Base-by-base conservation (phyloP, 2,113 vertebrate genomes). In the Semnornis frantzii region DNA sequence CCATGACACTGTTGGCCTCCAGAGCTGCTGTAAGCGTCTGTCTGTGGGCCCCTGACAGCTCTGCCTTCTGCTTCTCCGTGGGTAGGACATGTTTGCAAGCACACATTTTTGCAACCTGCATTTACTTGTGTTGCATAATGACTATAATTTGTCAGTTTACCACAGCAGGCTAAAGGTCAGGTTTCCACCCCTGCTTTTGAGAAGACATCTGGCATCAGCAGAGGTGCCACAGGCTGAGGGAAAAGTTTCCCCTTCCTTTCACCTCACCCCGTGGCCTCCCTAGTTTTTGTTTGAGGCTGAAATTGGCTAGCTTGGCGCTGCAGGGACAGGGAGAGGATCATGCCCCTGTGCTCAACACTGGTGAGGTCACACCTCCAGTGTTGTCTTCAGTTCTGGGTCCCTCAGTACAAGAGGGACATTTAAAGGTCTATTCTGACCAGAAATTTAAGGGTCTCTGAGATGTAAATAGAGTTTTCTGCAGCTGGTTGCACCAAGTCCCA, bases 121-220 rank as follows among this genome's bases (percentile, higher is more conserved):
- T 42, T 92, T 46, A 55, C 68, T 82, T n/a, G 4, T 20, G 69
- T 58, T 74, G 42, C 0, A 0, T 63, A 70, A 81, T 44, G 13
- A 74, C 77, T 88, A 12, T 52, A 72, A 82, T 85, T 79, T 82
- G 28, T 65, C 42, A 33, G 57, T 83, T 92, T 62, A 77, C 34
- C 62, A 15, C n/a, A 63, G 46, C 80, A 86, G 77, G 34, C 57
- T 24, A 77, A 77, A 80, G 87, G 69, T 73, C 60, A 90, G 58
- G 77, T 63, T 81, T 73, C 44, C n/a, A 73, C 44, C 24, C 60
- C 44, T 82, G 39, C 60, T 73, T 80, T 76, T 73, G 39, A 80
- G 85, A 76, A 34, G 62, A 37, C 50, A 65, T 11, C 34, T 95
- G 80, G 44, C 31, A 28, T 65, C 69, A 62, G 48, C 57, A 73